Evolutionary conservation across 2,113 vertebrate species (phyloP), one percentile per base, ranked within the genome.

Genomic region (Scolopax mira): DNA sequence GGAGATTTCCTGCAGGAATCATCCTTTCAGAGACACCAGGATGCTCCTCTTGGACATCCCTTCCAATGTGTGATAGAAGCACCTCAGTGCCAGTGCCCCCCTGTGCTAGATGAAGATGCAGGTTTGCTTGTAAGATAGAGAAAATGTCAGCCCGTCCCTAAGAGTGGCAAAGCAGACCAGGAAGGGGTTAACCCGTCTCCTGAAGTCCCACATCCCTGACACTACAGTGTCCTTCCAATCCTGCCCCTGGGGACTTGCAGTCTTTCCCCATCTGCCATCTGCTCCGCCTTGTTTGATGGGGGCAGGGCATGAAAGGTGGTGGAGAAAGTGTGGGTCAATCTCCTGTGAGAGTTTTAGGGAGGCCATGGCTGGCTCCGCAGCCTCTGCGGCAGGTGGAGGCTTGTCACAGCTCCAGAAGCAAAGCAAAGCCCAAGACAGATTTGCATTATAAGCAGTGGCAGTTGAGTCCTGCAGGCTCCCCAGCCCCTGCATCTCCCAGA

Each of bases 51-150:
- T 3, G 3, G 66, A 58, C 28, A n/a, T 33, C 31, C 37, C n/a
- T 61, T 85, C 78, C 71, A 1, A 0, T 6, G 0, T 25, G 27
- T 52, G 0, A 0, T 18, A 52, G 79, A 77, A 67, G 42, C 3
- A 58, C 8, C 27, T 58, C 12, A 3, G 46, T 69, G 61, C 39
- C 0, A 0, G 24, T 67, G 52, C 49, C 3, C 2, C 55, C 7
- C 89, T 54, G 44, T 4, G 8, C 37, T 54, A 37, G n/a, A 25
- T 46, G 64, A 83, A 42, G 62, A 39, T n/a, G 33, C 25, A 73
- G 28, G 8, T 27, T 75, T 79, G 31, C 18, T 74, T 55, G 33
- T 33, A 69, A 67, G 14, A 42, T 23, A 10, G 27, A 61, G 70
- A 81, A 85, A 84, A 85, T 25, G 44, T 28, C 69, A 79, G 67